Conservation (phyloP, 2,797 vertebrate species). For the Botia almorhae region DNA sequence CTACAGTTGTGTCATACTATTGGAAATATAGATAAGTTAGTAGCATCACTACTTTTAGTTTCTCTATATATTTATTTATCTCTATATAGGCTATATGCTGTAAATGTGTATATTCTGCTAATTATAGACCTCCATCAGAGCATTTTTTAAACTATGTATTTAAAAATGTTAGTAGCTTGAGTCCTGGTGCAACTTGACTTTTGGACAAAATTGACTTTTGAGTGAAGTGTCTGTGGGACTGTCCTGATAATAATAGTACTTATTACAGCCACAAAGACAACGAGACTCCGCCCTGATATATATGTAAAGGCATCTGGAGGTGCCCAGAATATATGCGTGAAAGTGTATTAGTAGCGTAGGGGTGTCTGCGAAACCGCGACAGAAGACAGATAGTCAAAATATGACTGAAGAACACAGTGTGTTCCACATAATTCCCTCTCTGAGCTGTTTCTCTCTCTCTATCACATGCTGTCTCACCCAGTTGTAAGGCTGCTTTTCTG, state of each 20-base stretch:
- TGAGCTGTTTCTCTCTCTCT: constrained; percentile 12
- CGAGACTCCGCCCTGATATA: constrained; percentile 44
- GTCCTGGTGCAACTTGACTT: not conserved
- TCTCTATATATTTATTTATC: too few relatives aligned
- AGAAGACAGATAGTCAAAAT: constrained; percentile 45
- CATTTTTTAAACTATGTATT: not conserved
- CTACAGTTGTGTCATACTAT: too few relatives aligned
- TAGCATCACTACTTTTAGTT: too few relatives aligned
- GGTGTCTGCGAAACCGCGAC: constrained; percentile 45
- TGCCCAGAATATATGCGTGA: constrained; percentile 21
- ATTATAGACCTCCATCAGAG: not conserved
- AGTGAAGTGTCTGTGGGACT: constrained; percentile 9
- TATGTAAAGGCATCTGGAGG: constrained; percentile 55
- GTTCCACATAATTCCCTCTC: not conserved
- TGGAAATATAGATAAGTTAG: too few relatives aligned
- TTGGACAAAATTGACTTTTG: not conserved
- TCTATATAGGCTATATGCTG: too few relatives aligned
- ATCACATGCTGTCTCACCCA: constrained; percentile 24
- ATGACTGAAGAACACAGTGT: constrained; percentile 39
- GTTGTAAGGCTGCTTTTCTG: constrained; percentile 47
- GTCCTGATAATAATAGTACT: constrained; percentile 22
- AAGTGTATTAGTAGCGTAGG: constrained; percentile 35
- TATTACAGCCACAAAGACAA: constrained; percentile 9
- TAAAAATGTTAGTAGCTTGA: constrained; percentile 7
- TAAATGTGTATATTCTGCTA: too few relatives aligned